These are phyloP conservation scores for Anodontia alba DNA, from an alignment of 2,888 invertebrate genomes.

Conservation along the genomic window DNA sequence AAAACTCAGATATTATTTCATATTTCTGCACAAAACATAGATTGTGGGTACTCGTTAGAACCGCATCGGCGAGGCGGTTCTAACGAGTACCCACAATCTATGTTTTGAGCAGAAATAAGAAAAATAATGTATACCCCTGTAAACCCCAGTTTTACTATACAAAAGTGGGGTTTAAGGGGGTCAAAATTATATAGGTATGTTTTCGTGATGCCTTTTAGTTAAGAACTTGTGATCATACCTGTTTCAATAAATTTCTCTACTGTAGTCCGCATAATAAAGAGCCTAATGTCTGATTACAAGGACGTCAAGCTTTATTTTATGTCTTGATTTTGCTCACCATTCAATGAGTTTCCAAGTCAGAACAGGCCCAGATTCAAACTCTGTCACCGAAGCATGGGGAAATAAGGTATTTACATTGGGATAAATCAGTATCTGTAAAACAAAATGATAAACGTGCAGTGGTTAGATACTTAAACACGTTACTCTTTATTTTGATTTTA, in stretches of 20 bases:
- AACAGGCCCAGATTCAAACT: not conserved
- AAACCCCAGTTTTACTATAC: not conserved
- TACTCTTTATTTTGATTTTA: too few species aligned
- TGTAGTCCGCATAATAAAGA: not conserved
- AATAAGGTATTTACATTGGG: not conserved
- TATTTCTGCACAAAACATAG: too few species aligned
- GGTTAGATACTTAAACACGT: not conserved
- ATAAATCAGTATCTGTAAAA: not conserved
- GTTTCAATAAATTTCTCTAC: not conserved
- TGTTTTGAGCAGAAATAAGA: too few species aligned
- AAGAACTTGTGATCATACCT: not conserved
- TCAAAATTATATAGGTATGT: not conserved
- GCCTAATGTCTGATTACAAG: too few species aligned
- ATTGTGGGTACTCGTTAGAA: too few species aligned
- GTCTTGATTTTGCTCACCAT: not conserved
- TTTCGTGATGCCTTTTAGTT: not conserved
- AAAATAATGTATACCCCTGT: too few species aligned
- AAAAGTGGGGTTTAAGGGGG: not conserved
- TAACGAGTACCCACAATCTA: too few species aligned
- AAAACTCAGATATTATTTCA: too few species aligned
- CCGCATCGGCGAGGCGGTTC: too few species aligned
- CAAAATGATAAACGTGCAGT: not conserved
- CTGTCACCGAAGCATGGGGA: not conserved
- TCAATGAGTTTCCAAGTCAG: not conserved
- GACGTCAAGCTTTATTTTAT: not conserved